Evolutionary conservation across 2,888 invertebrate genomes (phyloP), one percentile per base, ranked within the genome.

Genomic region (Acronicta psi): DNA sequence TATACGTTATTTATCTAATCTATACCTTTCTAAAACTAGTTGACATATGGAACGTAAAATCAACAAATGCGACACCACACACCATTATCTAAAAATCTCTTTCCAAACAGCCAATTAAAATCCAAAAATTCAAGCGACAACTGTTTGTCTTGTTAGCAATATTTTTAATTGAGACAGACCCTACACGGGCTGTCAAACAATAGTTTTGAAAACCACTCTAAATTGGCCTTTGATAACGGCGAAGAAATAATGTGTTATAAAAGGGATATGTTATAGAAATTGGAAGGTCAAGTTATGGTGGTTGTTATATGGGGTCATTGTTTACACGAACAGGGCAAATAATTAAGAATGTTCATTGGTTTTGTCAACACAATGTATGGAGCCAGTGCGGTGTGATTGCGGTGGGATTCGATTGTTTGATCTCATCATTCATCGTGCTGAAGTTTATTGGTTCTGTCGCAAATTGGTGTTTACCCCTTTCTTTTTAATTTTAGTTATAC

Each of bases 271-370:
- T 49, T 60, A 25, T 16, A 40, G 42, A 62, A 37, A 56, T 68
- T 51, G 17, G 68, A 49, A 65, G 87, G 59, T 84, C 90, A 73
- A 42, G n/a, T 57, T 75, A 81, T 38, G 63, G 16, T 86, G 87
- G 92, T 80, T 74, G 53, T 57, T 58, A 64, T 69, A 55, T 79
- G 70, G 85, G 91, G 91, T 90, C 89, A 87, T 88, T 93, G 92
- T 93, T 93, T 92, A 91, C 91, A 69, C 82, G 84, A 87, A 86
- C 86, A 78, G 82, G 84, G 89, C 91, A 93, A 93, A 94, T 94
- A 92, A 94, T 93, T 92, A 93, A 89, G 91, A 92, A 87, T 91
- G 92, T 92, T 92, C 92, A 93, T 89, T 92, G 92, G 92, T 90
- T 91, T 89, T 90, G 93, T 92, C 91, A 93, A 93, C 90, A 92